A percentile compares a stretch with the other conserved stretches of the same genome.
Evolutionary conservation across 2,888 invertebrate genomes (phyloP).

Genomic region (Dione juno): DNA sequence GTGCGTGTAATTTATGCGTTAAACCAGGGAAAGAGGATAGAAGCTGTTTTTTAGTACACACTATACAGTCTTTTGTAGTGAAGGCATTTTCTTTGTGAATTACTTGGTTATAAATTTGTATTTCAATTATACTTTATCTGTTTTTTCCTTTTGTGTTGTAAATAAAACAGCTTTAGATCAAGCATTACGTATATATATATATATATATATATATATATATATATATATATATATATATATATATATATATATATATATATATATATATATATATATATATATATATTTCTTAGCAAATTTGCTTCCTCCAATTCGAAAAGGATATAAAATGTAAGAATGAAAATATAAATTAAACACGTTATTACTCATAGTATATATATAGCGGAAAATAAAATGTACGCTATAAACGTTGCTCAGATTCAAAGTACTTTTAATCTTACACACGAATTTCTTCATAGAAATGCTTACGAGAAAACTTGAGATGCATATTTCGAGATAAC

Average conservation of each 20-base stretch:
- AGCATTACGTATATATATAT: neutral
- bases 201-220: too few species aligned
- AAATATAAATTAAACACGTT: too few species aligned
- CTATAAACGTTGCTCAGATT: constrained; percentile 1
- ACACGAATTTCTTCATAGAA: constrained; percentile 20
- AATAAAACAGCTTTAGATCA: neutral
- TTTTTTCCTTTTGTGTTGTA: neutral
- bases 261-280: too few species aligned
- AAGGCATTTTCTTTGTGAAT: constrained; percentile 29
- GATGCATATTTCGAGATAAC: constrained; percentile 19
- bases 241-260: too few species aligned
- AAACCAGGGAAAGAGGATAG: constrained; percentile 47
- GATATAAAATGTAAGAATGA: too few species aligned
- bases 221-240: too few species aligned
- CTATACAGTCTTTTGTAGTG: constrained; percentile 30
- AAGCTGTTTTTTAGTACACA: constrained; percentile 46
- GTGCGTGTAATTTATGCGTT: constrained; percentile 63
- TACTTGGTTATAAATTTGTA: constrained; percentile 18
- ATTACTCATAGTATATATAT: neutral
- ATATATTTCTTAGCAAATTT: too few species aligned
- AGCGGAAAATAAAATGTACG: neutral
- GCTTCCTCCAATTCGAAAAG: too few species aligned
- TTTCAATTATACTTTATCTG: neutral
- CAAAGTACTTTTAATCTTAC: constrained; percentile 22
- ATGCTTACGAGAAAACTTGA: constrained; percentile 25